Evolutionary conservation across 2,888 invertebrate species (phyloP).

Genomic region (Sturmia bella): DNA sequence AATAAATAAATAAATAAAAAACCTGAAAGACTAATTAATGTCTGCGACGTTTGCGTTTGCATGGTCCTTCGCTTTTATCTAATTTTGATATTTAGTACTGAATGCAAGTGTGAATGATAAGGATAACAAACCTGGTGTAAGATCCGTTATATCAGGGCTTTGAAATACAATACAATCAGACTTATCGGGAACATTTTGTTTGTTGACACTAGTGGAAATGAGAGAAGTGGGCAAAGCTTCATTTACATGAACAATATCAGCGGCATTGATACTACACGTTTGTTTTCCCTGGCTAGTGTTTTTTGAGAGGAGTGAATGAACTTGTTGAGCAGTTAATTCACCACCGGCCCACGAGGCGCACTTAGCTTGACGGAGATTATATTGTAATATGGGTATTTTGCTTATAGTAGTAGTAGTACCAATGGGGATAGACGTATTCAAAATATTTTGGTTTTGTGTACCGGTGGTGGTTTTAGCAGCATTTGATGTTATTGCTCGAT

Average conservation of each 20-base stretch:
- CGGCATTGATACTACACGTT: constrained; percentile 53
- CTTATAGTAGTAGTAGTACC: constrained; percentile 80
- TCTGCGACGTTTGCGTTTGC: no score
- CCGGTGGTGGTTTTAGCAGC: constrained; percentile 24
- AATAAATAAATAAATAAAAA: no score
- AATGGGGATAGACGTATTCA: constrained; percentile 14
- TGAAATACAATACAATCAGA: constrained; percentile 76
- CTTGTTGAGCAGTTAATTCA: constrained; percentile 74
- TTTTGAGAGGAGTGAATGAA: constrained; percentile 33
- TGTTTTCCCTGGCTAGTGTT: constrained; percentile 53
- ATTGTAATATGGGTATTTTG: constrained; percentile 85
- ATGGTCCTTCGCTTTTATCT: background rate
- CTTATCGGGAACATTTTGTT: constrained; percentile 71
- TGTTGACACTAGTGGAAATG: constrained; percentile 65
- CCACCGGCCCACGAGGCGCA: constrained; percentile 88
- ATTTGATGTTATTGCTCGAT: constrained; percentile 10
- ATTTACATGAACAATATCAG: constrained; percentile 48
- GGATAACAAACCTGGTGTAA: constrained; percentile 83
- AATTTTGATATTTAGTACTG: constrained; percentile 8
- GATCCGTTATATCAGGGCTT: constrained; percentile 81
- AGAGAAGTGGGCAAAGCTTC: constrained; percentile 42
- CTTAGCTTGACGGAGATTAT: constrained; percentile 85
- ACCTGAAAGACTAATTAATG: no score
- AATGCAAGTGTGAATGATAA: constrained; percentile 15
- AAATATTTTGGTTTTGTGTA: constrained; percentile 39